These are phyloP conservation scores for Dione vanillae DNA, from an alignment of 2,888 invertebrate genomes.

Conservation along the genomic window DNA sequence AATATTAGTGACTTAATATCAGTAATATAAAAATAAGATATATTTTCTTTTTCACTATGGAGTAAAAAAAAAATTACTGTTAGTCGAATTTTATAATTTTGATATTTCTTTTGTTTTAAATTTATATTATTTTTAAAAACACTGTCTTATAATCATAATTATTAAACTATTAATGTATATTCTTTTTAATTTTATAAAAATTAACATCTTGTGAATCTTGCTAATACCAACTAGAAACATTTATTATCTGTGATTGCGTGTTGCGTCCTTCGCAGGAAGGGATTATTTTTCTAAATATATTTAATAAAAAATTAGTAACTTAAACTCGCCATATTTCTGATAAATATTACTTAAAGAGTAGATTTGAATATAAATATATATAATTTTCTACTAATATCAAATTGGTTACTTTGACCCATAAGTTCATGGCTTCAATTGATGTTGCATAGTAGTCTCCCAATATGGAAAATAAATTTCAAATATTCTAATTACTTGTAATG, in stretches of 20 bases:
- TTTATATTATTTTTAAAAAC: too few relatives aligned
- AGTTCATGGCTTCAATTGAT: constrained; percentile 74
- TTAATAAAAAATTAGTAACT: constrained; percentile 39
- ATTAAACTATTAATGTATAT: too few relatives aligned
- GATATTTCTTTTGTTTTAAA: background rate
- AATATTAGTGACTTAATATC: too few relatives aligned
- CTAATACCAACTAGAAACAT: constrained; percentile 39
- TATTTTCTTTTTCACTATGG: background rate
- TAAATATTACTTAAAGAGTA: constrained; percentile 26
- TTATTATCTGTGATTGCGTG: constrained; percentile 66
- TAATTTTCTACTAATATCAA: constrained; percentile 50
- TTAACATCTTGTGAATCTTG: too few relatives aligned
- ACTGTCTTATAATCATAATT: background rate
- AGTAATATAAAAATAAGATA: too few relatives aligned
- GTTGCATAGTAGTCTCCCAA: constrained; percentile 73
- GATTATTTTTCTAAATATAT: constrained; percentile 51
- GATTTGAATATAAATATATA: constrained; percentile 30
- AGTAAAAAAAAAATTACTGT: background rate
- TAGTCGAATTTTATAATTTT: background rate
- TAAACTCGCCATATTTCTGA: constrained; percentile 29
- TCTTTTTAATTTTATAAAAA: too few relatives aligned
- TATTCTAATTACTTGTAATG: constrained; percentile 52
- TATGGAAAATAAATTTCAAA: constrained; percentile 69
- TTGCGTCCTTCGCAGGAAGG: constrained; percentile 70
- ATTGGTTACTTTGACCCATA: constrained; percentile 68